Evolutionary conservation across 2,113 vertebrate genomes (phyloP).

Genomic region (Sinocyclocheilus maitianheensis): DNA sequence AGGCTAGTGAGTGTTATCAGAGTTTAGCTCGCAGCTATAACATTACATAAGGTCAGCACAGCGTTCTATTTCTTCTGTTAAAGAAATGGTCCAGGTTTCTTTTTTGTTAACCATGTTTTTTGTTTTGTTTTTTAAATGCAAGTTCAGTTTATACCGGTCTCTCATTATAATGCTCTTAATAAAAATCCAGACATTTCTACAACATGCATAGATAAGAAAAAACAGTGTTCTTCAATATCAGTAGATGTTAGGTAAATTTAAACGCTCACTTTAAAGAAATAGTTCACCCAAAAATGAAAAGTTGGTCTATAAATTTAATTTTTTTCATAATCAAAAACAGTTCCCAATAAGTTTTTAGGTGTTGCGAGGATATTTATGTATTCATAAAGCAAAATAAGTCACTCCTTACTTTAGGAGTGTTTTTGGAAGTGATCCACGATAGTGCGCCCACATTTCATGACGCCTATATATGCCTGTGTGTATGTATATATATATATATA

Average conservation of each 20-base stretch:
- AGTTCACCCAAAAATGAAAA: too few species aligned
- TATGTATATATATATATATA: too few species aligned
- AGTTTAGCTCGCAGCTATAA: slow-evolving; percentile 17
- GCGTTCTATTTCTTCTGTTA: slow-evolving; percentile 30
- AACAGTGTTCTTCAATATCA: not conserved
- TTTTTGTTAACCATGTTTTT: not conserved
- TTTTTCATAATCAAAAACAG: not conserved
- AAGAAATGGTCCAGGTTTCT: slow-evolving; percentile 3
- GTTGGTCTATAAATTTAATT: too few species aligned
- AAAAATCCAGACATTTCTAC: not conserved
- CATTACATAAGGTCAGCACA: slow-evolving; percentile 22
- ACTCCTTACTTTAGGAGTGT: not conserved
- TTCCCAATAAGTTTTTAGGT: not conserved
- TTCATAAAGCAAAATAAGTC: not conserved
- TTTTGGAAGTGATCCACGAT: not conserved
- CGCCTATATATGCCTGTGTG: too few species aligned
- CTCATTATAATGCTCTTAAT: not conserved
- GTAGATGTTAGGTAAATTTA: not conserved
- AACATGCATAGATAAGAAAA: not conserved
- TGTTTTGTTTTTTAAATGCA: not conserved
- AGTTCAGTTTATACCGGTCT: not conserved
- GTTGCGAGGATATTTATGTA: not conserved
- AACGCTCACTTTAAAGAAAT: not conserved
- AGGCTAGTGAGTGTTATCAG: not conserved
- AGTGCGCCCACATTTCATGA: not conserved